A percentile compares a stretch with the other conserved stretches of the same genome.
These are phyloP conservation scores for Agriopis marginaria DNA, from an alignment of 2,888 invertebrate genomes.

Conservation along the genomic window DNA sequence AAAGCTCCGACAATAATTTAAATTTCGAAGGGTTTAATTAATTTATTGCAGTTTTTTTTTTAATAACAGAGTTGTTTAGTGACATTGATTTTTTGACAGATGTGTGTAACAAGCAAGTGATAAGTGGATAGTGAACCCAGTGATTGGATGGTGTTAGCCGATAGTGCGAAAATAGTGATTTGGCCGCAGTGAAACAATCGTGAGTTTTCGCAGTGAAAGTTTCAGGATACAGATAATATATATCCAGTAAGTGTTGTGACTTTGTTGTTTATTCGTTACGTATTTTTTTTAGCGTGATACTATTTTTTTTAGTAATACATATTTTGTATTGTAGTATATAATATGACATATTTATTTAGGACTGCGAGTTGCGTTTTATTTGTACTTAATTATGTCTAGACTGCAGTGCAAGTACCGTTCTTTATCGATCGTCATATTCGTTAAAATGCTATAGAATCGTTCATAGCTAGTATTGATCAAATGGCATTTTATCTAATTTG, in stretches of 20 bases:
- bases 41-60: conserved; percentile 2
- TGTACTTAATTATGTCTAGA: too few species aligned
- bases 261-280: neutral
- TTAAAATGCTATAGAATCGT: too few species aligned
- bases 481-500: too few species aligned
- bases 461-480: too few species aligned
- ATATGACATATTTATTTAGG: too few species aligned
- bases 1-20: conserved; percentile 17
- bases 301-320: too few species aligned
- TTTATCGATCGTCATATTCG: too few species aligned
- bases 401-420: too few species aligned
- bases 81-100: conserved; percentile 19
- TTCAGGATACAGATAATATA: conserved; percentile 5
- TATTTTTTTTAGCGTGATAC: neutral
- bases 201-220: conserved; percentile 12
- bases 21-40: conserved; percentile 16
- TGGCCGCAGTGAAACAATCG: conserved; percentile 13
- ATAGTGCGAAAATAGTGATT: conserved; percentile 34
- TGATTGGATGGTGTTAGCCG: conserved; percentile 41
- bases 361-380: too few species aligned
- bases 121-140: conserved; percentile 42
- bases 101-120: conserved; percentile 29
- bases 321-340: too few species aligned
- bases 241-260: conserved; percentile 9
- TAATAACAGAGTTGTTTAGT: neutral